These are phyloP conservation scores for Parazoanthus atlanticus DNA, from an alignment of 92 coral and sea anemone species.

Conservation along the genomic window DNA sequence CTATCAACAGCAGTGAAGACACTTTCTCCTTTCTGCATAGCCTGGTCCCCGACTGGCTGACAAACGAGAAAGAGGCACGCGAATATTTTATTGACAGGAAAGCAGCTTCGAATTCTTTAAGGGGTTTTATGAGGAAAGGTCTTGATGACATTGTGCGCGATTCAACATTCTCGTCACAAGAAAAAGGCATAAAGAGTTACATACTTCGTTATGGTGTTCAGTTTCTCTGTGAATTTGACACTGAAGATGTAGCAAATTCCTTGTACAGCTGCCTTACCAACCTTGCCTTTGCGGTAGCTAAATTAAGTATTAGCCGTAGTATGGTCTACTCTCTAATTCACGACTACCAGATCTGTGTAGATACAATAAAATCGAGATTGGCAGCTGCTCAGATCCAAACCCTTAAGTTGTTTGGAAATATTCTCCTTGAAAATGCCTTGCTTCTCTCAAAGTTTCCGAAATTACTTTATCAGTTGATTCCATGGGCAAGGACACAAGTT, in stretches of 20 bases:
- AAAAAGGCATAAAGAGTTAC: not conserved
- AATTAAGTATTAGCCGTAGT: not conserved
- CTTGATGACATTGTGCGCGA: not conserved
- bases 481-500: not conserved
- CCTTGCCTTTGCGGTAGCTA: constrained; percentile 26
- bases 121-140: not conserved
- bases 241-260: not conserved
- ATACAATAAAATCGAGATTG: not conserved
- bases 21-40: constrained; percentile 46
- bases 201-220: not conserved
- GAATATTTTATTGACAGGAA: constrained; percentile 21
- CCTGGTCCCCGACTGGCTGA: constrained; percentile 43
- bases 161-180: not conserved
- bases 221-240: not conserved
- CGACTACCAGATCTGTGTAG: not conserved
- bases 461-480: not conserved
- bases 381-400: not conserved
- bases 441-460: constrained; percentile 16
- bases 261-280: constrained; percentile 28
- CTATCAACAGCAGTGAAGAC: constrained; percentile 6
- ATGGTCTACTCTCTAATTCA: constrained; percentile 15
- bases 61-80: constrained; percentile 11
- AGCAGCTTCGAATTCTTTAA: constrained; percentile 10
- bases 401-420: not conserved
- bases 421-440: not conserved